These are phyloP conservation scores for Myioborus miniatus DNA, from an alignment of 2,797 vertebrate genomes.

Conservation along the genomic window DNA sequence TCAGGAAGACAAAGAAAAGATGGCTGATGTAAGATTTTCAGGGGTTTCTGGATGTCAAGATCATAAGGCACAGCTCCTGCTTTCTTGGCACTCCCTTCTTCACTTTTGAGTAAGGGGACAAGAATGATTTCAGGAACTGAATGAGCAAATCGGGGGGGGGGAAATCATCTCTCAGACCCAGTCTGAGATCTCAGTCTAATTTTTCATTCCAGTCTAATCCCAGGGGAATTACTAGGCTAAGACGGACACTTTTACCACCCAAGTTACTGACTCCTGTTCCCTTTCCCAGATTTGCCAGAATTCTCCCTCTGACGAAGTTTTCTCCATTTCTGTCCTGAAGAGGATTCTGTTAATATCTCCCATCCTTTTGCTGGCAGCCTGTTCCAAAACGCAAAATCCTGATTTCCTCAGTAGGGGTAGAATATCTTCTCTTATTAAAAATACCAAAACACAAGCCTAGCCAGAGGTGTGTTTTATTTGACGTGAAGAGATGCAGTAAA, in stretches of 20 bases:
- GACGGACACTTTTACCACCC: not conserved
- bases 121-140: not conserved
- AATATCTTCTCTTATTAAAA: slow-evolving; percentile 47
- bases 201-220: not conserved
- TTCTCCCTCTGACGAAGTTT: not conserved
- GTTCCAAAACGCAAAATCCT: not conserved
- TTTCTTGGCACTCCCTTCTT: not conserved
- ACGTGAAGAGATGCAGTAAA: not conserved
- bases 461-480: slow-evolving; percentile 60
- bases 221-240: not conserved
- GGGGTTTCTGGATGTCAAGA: not conserved
- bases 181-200: too few species aligned
- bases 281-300: not conserved
- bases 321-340: not conserved
- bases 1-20: not conserved
- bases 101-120: not conserved
- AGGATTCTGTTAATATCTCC: not conserved
- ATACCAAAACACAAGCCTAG: slow-evolving; percentile 28
- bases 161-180: not conserved
- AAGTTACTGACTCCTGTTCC: not conserved
- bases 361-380: not conserved
- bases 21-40: not conserved
- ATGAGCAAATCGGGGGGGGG: not conserved
- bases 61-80: not conserved
- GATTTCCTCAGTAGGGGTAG: slow-evolving; percentile 34